A percentile compares a stretch with the other conserved stretches of the same genome.
phyloP scores from a whole-genome alignment of 2,113 vertebrate species.

The Prolemur simus region DNA sequence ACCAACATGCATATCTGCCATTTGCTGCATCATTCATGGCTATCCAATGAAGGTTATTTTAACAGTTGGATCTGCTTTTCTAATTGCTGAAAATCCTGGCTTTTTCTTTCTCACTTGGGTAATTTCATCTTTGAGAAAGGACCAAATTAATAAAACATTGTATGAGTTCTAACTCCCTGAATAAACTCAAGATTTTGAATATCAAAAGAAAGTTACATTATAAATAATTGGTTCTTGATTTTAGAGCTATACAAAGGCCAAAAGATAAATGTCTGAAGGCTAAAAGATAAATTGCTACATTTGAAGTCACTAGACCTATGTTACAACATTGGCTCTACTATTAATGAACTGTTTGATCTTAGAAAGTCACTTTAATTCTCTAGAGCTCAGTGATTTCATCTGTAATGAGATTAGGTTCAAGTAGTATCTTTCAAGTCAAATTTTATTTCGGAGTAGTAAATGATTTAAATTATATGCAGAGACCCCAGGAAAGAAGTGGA shows the following conservation, averaged over 20 bases:
- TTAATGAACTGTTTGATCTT: background rate
- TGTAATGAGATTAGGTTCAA: background rate
- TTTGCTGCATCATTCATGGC: background rate
- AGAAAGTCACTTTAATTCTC: background rate
- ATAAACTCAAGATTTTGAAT: constrained; percentile 29
- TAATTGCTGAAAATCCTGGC: background rate
- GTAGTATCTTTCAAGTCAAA: background rate
- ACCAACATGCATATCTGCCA: background rate
- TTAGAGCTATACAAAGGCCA: background rate
- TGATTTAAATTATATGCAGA: background rate
- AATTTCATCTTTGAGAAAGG: background rate
- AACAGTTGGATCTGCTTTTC: background rate
- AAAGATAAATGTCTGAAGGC: background rate
- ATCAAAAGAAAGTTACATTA: background rate
- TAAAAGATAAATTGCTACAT: background rate
- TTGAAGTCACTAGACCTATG: background rate
- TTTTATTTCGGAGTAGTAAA: background rate
- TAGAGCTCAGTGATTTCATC: background rate
- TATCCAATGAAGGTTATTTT: background rate
- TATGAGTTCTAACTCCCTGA: background rate
- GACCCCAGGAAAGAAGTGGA: background rate
- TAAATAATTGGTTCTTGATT: constrained; percentile 1
- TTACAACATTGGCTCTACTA: background rate
- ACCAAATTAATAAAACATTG: background rate
- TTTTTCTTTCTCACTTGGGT: background rate